Conservation (phyloP, 2,888 invertebrate species). For the Apantesis nais region DNA sequence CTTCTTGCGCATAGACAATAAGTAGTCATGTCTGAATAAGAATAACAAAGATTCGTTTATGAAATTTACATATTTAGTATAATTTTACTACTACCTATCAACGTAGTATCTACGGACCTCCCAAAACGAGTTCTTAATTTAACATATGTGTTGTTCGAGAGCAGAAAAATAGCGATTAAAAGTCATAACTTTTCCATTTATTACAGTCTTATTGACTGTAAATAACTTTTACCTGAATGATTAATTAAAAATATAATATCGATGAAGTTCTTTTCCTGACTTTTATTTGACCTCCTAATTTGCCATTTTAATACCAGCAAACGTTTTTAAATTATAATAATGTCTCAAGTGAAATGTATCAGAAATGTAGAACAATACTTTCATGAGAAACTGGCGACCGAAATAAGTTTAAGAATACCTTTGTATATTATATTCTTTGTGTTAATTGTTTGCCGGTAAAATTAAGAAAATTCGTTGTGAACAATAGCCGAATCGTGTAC, state of each 20-base stretch:
- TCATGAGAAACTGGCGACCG: too few relatives aligned
- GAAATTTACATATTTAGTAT: too few relatives aligned
- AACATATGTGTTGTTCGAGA: conserved; percentile 43
- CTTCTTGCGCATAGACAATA: too few relatives aligned
- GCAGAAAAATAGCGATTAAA: conserved; percentile 70
- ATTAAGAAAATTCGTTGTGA: too few relatives aligned
- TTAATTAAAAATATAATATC: not conserved
- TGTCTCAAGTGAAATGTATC: conserved; percentile 29
- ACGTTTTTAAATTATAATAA: conserved; percentile 14
- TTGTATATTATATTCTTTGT: too few relatives aligned
- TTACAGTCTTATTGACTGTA: conserved; percentile 17
- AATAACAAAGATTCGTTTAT: too few relatives aligned
- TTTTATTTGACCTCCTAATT: conserved; percentile 9
- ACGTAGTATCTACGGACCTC: conserved; percentile 83
- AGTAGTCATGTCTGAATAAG: too few relatives aligned
- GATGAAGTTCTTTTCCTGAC: not conserved
- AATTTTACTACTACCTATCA: too few relatives aligned
- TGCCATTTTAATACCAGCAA: conserved; percentile 3
- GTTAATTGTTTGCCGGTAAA: too few relatives aligned
- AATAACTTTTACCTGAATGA: not conserved
- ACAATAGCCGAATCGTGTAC: too few relatives aligned
- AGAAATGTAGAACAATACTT: conserved; percentile 15
- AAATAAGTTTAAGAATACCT: too few relatives aligned
- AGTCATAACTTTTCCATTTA: conserved; percentile 40
- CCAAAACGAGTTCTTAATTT: conserved; percentile 28